Conservation (phyloP, 1,140 invertebrate genomes). For the Halyomorpha halys region DNA sequence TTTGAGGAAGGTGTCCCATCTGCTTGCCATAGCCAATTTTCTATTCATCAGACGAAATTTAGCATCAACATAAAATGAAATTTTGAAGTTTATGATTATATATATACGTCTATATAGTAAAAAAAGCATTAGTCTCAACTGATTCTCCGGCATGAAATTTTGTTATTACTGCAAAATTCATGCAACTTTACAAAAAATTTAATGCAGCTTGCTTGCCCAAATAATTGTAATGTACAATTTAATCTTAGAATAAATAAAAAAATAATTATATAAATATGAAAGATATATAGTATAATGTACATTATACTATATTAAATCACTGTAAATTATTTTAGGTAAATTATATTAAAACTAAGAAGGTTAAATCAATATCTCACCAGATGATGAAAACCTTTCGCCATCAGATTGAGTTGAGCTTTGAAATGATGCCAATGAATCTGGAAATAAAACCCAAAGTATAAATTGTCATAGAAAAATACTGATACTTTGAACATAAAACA, state of each 20-base stretch:
- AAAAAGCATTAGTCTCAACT: too few species aligned
- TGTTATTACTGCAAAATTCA: too few species aligned
- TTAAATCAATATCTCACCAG: conserved; percentile 14
- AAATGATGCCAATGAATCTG: conserved; percentile 21
- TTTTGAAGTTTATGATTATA: too few species aligned
- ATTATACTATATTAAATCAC: too few species aligned
- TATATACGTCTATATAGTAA: too few species aligned
- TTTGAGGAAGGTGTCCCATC: conserved; percentile 33
- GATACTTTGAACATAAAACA: too few species aligned
- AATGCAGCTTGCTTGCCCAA: too few species aligned
- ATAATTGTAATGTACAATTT: not conserved
- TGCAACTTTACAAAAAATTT: too few species aligned
- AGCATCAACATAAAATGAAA: not conserved
- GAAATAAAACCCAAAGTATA: not conserved
- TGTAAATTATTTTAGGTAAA: too few species aligned
- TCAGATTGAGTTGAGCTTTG: conserved; percentile 14
- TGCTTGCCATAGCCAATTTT: conserved; percentile 24
- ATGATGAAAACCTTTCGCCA: conserved; percentile 16
- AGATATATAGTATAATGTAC: too few species aligned
- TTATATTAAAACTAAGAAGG: not conserved
- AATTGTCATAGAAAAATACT: too few species aligned
- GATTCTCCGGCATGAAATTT: too few species aligned
- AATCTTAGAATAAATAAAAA: not conserved
- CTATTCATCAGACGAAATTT: not conserved
- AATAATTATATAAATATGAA: not conserved